A percentile compares a stretch with the other conserved stretches of the same genome.
Conservation (phyloP, 1,140 invertebrate genomes). For the Calliopsis andreniformis region DNA sequence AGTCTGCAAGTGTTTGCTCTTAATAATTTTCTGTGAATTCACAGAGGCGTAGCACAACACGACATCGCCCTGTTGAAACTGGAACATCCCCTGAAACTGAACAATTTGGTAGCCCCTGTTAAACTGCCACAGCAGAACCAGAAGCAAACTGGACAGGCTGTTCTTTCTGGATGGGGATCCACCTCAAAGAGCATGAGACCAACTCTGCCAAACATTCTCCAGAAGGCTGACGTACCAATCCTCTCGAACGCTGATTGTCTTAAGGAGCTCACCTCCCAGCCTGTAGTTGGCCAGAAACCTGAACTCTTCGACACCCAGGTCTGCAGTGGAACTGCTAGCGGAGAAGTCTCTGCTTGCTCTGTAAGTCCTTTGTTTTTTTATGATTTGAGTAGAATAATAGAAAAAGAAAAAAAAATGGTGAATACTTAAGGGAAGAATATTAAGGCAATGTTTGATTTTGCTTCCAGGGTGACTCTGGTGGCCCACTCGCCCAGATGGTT, state of each 20-base stretch:
- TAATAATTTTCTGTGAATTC: constrained; percentile 33
- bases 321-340: constrained; percentile 28
- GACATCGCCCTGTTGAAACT: constrained; percentile 86
- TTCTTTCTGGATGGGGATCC: constrained; percentile 82
- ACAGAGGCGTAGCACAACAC: constrained; percentile 80
- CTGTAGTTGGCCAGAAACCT: neutral
- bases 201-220: constrained; percentile 57
- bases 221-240: constrained; percentile 68
- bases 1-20: too few relatives aligned
- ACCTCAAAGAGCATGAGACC: constrained; percentile 49
- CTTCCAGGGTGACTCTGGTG: constrained; percentile 85
- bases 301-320: constrained; percentile 42
- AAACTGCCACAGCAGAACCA: constrained; percentile 75
- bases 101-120: constrained; percentile 81
- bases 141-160: constrained; percentile 73
- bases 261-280: constrained; percentile 9
- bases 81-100: constrained; percentile 81
- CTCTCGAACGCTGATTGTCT: constrained; percentile 47
- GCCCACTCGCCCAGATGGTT: constrained; percentile 82
- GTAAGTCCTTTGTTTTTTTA: constrained; percentile 29
- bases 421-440: too few relatives aligned
- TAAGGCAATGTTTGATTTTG: neutral
- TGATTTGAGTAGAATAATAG: too few relatives aligned
- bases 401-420: too few relatives aligned
- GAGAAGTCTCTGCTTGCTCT: constrained; percentile 49